A percentile compares a stretch with the other conserved stretches of the same genome.
Conservation (phyloP, 1,140 invertebrate species). For the Contarinia nasturtii region DNA sequence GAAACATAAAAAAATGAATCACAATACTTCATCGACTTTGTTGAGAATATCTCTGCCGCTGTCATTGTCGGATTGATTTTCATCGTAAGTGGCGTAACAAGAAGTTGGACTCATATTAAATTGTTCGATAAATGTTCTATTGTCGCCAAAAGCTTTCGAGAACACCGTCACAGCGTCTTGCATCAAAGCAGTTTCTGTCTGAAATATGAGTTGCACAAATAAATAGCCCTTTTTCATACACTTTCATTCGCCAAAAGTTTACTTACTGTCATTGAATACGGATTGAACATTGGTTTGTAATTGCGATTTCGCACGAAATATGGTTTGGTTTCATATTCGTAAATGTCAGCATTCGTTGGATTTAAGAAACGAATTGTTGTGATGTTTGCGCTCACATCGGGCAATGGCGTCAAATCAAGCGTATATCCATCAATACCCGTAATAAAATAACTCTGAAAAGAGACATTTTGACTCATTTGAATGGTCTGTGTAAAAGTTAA, state of each 20-base stretch:
- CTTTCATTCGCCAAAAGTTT: neutral
- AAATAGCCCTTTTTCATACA: neutral
- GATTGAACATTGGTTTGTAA: too few species aligned
- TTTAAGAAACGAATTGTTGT: conserved; percentile 52
- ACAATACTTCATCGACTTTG: too few species aligned
- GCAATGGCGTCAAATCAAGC: conserved; percentile 41
- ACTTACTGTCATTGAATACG: too few species aligned
- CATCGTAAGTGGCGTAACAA: conserved; percentile 54
- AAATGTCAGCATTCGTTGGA: conserved; percentile 31
- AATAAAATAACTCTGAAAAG: conserved; percentile 35
- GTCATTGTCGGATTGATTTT: too few species aligned
- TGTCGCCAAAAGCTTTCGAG: conserved; percentile 34
- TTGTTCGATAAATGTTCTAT: conserved; percentile 24
- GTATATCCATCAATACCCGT: conserved; percentile 50
- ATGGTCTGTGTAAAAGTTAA: too few species aligned
- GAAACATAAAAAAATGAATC: too few species aligned
- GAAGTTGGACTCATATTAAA: conserved; percentile 44
- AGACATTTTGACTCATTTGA: too few species aligned
- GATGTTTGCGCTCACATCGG: conserved; percentile 51
- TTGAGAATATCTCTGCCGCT: too few species aligned
- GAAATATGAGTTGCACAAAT: conserved; percentile 9
- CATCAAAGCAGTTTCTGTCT: too few species aligned
- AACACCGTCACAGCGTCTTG: conserved; percentile 60
- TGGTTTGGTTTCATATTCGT: too few species aligned
- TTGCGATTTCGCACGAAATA: too few species aligned